These are phyloP conservation scores for Timema podura DNA, from an alignment of 2,888 invertebrate species.

Conservation along the genomic window DNA sequence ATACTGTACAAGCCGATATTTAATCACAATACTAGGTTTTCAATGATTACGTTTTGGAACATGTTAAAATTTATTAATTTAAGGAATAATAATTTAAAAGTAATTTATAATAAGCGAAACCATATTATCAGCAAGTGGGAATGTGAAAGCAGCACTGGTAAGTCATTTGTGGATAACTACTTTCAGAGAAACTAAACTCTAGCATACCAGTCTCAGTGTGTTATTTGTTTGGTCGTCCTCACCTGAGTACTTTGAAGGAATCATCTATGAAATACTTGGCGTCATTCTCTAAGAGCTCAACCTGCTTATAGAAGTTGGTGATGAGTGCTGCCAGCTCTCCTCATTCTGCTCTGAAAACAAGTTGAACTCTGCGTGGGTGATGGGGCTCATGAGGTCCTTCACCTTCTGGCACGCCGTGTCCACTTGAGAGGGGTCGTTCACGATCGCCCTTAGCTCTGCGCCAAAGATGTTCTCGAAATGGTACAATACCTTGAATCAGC, in stretches of 20 bases:
- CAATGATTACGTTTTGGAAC: too few relatives aligned
- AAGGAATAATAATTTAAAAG: too few relatives aligned
- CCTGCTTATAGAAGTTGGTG: slow-evolving; percentile 70
- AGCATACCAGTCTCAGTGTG: background rate
- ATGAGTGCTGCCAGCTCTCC: slow-evolving; percentile 86
- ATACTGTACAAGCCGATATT: too few relatives aligned
- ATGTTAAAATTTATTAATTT: too few relatives aligned
- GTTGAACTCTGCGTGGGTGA: slow-evolving; percentile 76
- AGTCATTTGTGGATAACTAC: too few relatives aligned
- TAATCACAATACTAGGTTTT: too few relatives aligned
- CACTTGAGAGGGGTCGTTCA: slow-evolving; percentile 80
- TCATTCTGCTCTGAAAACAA: slow-evolving; percentile 72
- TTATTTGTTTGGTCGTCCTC: slow-evolving; percentile 24
- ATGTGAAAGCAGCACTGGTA: too few relatives aligned
- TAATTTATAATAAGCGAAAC: too few relatives aligned
- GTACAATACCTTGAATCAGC: too few relatives aligned
- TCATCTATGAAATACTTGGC: slow-evolving; percentile 82
- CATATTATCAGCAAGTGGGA: too few relatives aligned
- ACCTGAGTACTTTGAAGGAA: slow-evolving; percentile 74
- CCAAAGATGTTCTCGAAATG: slow-evolving; percentile 91
- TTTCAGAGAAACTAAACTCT: background rate
- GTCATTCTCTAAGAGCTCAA: slow-evolving; percentile 69
- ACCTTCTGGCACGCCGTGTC: slow-evolving; percentile 80
- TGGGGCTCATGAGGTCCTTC: slow-evolving; percentile 68
- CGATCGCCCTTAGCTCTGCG: slow-evolving; percentile 77